These are phyloP conservation scores for Platyscapa corneri DNA, from an alignment of 1,140 invertebrate genomes.

Conservation along the genomic window DNA sequence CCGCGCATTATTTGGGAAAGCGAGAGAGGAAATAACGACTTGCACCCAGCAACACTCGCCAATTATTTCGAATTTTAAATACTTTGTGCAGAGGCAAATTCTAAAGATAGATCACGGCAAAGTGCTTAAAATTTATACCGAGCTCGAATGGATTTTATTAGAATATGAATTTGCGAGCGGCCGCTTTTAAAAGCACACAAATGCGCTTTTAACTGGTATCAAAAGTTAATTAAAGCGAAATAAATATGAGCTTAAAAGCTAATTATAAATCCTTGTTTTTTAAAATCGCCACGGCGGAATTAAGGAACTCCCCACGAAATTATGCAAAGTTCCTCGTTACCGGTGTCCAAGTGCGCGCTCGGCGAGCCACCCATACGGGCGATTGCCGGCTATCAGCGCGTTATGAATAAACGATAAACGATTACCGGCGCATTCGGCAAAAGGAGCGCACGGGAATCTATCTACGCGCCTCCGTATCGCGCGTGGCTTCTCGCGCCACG, in stretches of 20 bases:
- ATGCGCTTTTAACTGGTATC: conserved; percentile 24
- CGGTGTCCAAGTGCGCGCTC: not conserved
- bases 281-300: not conserved
- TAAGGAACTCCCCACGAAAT: not conserved
- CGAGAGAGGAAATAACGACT: not conserved
- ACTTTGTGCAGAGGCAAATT: not conserved
- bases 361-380: not conserved
- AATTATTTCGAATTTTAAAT: not conserved
- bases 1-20: not conserved
- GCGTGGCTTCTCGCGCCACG: not conserved
- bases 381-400: not conserved
- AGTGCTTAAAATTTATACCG: not conserved
- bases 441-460: not conserved
- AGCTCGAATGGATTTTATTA: not conserved
- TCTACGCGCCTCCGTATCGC: too few relatives aligned
- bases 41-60: not conserved
- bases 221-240: conserved; percentile 38
- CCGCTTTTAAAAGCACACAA: not conserved
- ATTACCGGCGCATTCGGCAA: not conserved
- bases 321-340: conserved; percentile 13
- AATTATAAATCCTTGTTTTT: not conserved
- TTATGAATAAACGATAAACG: conserved; percentile 47
- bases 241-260: conserved; percentile 32
- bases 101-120: not conserved
- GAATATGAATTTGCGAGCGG: not conserved